Base-by-base conservation (phyloP, 2,797 vertebrate species). In the Sternotherus odoratus region DNA sequence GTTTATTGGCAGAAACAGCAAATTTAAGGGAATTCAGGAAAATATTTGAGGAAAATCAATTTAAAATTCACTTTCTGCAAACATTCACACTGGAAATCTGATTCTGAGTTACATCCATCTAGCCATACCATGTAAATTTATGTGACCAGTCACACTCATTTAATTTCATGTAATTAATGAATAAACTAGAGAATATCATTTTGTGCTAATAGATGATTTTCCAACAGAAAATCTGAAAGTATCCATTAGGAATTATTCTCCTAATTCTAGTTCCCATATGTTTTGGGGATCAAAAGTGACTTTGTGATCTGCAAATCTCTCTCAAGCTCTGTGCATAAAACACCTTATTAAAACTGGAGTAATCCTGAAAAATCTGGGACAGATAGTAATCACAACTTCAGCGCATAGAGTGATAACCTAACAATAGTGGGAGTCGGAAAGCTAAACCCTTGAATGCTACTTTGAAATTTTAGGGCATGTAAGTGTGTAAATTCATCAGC, bases 41-140 rank as follows among this genome's bases (percentile, higher is more conserved):
- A 51, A 82, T 83, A 86, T 96, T 93, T 46, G 94, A 9, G 91
- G 89, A 93, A 94, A 77, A 91, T 89, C 0, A 85, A 92, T 95
- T 93, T 95, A 1, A 90, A 85, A 82, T 82, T 77, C 79, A 85
- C 39, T 49, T 91, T 78, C 36, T 24, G 15, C n/a, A 77, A 66
- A 21, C 79, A 90, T 93, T 90, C 81, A 28, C 56, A 77, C 36
- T 36, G 39, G 49, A 90, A 69, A 51, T 74, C 54, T 53, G 66
- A 83, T 89, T 89, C 77, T 94, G 57, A 75, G 72, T 75, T 75
- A 86, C 85, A 88, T 82, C 57, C 91, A 57, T 75, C 88, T 94
- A 94, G 87, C 75, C n/a, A 86, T 84, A 50, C 49, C 51, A 85
- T 72, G 15, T 85, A 79, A 5, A 90, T 82, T 85, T 95, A 90